phyloP scores from a whole-genome alignment of 2,888 invertebrate genomes.

The Didymodactylos carnosus region DNA sequence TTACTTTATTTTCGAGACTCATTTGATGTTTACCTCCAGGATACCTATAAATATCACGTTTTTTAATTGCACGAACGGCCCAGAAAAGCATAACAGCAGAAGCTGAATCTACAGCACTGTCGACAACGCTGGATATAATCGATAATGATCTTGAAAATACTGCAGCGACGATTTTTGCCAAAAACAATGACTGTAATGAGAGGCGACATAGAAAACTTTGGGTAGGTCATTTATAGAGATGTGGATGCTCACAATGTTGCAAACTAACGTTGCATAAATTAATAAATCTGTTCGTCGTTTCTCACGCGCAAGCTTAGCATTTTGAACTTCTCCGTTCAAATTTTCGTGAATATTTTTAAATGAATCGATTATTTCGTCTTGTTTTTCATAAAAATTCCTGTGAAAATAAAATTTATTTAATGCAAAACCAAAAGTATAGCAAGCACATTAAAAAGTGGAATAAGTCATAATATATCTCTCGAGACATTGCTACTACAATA shows the following conservation, averaged over 20 bases:
- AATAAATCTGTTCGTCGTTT: neutral
- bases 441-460: too few species aligned
- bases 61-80: conserved; percentile 31
- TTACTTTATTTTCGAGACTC: too few species aligned
- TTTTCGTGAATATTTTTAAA: neutral
- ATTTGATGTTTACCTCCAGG: conserved; percentile 32
- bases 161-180: conserved; percentile 33
- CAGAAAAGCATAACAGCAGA: conserved; percentile 34
- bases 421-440: too few species aligned
- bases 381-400: neutral
- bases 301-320: neutral
- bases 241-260: neutral
- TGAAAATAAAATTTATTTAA: too few species aligned
- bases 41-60: conserved; percentile 33
- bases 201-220: neutral
- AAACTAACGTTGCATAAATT: neutral
- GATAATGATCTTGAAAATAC: conserved; percentile 36
- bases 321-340: neutral
- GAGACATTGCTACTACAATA: too few species aligned
- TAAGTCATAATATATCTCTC: too few species aligned
- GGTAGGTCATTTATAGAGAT: neutral
- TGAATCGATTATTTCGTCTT: neutral
- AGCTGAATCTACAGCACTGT: conserved; percentile 36
- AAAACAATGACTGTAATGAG: conserved; percentile 24
- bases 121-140: conserved; percentile 37